A percentile compares a stretch with the other conserved stretches of the same genome.
phyloP scores from a whole-genome alignment of 2,888 invertebrate species.

The Diaprepes abbreviatus region DNA sequence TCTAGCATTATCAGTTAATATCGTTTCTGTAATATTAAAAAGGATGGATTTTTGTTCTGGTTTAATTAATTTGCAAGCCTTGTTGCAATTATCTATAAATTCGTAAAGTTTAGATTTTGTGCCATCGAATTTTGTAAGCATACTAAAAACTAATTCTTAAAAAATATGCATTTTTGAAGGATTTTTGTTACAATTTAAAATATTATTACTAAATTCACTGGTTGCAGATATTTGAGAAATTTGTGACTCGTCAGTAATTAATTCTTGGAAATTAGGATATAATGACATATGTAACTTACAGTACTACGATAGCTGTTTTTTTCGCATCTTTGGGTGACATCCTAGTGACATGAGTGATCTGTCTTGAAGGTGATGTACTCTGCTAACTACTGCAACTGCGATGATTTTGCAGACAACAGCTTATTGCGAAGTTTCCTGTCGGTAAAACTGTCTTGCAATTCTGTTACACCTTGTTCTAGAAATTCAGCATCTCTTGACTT shows the following conservation, averaged over 20 bases:
- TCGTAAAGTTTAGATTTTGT: conserved; percentile 48
- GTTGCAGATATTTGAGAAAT: too few species aligned
- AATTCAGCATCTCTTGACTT: background rate
- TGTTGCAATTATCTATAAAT: conserved; percentile 23
- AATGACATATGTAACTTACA: background rate
- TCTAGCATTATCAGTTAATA: conserved; percentile 53
- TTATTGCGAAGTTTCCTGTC: background rate
- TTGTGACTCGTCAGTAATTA: too few species aligned
- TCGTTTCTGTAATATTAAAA: conserved; percentile 53
- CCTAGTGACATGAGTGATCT: background rate
- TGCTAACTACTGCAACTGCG: too few species aligned
- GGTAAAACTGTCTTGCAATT: too few species aligned
- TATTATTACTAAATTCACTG: background rate
- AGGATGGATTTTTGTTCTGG: conserved; percentile 35
- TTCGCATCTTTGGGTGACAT: too few species aligned
- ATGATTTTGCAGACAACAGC: too few species aligned
- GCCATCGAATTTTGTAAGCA: conserved; percentile 48
- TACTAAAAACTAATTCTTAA: conserved; percentile 35
- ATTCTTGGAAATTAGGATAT: background rate
- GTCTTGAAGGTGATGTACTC: too few species aligned
- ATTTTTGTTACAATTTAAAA: background rate
- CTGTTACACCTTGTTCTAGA: too few species aligned
- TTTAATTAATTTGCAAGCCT: conserved; percentile 45
- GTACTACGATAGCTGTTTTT: background rate
- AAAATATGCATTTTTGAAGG: conserved; percentile 1